phyloP scores from a whole-genome alignment of 2,888 invertebrate species.

The Tipula confusa region DNA sequence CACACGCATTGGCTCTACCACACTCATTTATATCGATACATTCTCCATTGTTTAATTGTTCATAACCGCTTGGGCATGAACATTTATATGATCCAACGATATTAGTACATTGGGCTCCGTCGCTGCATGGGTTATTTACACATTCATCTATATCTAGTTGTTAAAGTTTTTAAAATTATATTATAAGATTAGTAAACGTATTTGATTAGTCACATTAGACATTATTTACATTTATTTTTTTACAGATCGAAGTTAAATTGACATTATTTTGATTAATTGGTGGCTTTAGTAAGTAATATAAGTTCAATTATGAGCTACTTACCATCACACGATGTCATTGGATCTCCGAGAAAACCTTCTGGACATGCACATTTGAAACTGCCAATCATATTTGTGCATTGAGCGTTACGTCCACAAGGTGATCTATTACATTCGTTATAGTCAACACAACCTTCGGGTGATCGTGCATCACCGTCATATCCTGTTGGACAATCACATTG shows the following conservation, averaged over 20 bases:
- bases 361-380: slow-evolving; percentile 78
- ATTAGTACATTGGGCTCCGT: slow-evolving; percentile 69
- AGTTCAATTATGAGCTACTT: too few species aligned
- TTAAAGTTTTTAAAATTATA: slow-evolving; percentile 33
- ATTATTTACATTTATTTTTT: neutral
- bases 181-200: slow-evolving; percentile 33
- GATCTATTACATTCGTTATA: slow-evolving; percentile 69
- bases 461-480: slow-evolving; percentile 73
- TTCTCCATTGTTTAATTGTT: slow-evolving; percentile 51
- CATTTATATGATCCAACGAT: slow-evolving; percentile 71
- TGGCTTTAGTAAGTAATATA: neutral
- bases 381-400: slow-evolving; percentile 74
- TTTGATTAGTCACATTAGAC: neutral
- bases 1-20: slow-evolving; percentile 61
- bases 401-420: slow-evolving; percentile 74
- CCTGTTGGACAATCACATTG: slow-evolving; percentile 81
- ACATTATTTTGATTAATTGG: neutral
- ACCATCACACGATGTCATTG: slow-evolving; percentile 71
- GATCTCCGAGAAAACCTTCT: slow-evolving; percentile 76
- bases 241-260: neutral
- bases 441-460: slow-evolving; percentile 63
- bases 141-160: slow-evolving; percentile 71
- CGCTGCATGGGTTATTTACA: slow-evolving; percentile 62
- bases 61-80: slow-evolving; percentile 66
- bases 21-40: slow-evolving; percentile 75